Percentiles rank a stretch among this genome's conserved stretches.
These are phyloP conservation scores for Gymnoscelis rufifasciata DNA, from an alignment of 2,888 invertebrate genomes.

Conservation along the genomic window DNA sequence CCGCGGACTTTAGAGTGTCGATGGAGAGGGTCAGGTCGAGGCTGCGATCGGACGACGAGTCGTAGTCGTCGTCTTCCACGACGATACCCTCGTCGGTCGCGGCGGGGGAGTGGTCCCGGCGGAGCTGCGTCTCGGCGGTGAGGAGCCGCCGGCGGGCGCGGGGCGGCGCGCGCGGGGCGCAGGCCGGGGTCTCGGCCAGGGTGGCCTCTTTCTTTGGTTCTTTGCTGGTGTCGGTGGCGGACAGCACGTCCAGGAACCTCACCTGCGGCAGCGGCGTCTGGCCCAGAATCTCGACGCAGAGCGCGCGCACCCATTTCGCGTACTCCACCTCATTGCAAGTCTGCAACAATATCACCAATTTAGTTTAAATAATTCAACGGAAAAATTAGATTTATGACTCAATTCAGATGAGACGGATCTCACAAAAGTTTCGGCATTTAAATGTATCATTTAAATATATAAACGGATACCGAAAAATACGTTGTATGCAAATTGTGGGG, in stretches of 20 bases:
- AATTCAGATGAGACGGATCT: conserved; percentile 30
- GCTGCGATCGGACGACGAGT: conserved; percentile 78
- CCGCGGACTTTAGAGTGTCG: conserved; percentile 70
- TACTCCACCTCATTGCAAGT: conserved; percentile 84
- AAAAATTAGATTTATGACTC: conserved; percentile 39
- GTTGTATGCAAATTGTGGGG: conserved; percentile 37
- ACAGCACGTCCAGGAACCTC: conserved; percentile 84
- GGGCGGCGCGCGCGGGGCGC: conserved; percentile 68
- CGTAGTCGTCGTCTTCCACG: conserved; percentile 77
- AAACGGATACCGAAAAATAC: conserved; percentile 30
- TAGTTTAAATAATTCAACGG: conserved; percentile 25
- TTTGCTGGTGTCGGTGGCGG: conserved; percentile 76
- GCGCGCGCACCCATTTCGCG: conserved; percentile 85
- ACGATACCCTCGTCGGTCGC: conserved; percentile 76
- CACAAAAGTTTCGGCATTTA: conserved; percentile 31
- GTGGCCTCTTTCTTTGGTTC: conserved; percentile 60
- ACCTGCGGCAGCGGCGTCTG: conserved; percentile 86
- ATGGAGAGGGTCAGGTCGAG: conserved; percentile 72
- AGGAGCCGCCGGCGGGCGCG: conserved; percentile 65
- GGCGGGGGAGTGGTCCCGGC: conserved; percentile 70
- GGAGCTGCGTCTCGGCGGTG: conserved; percentile 62
- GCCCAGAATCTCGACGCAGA: conserved; percentile 85
- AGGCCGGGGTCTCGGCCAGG: conserved; percentile 54
- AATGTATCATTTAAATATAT: conserved; percentile 27
- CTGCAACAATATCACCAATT: conserved; percentile 73